Conservation (phyloP, 2,113 vertebrate genomes). For the Saccopteryx leptura region DNA sequence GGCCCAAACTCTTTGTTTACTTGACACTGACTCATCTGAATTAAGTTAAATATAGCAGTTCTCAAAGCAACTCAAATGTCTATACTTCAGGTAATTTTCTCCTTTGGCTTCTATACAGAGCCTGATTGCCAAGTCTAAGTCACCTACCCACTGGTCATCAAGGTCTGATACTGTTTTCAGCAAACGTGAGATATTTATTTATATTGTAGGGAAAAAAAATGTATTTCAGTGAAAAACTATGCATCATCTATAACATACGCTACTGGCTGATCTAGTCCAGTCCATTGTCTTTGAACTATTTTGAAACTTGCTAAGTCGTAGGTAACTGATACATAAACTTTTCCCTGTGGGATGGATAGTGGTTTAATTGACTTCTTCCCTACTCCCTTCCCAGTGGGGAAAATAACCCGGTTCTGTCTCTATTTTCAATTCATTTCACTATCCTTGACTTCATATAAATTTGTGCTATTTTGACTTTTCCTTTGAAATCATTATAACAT, state of each 20-base stretch:
- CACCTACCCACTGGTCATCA: neutral
- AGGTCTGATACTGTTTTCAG: neutral
- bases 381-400: no score
- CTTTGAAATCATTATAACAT: neutral
- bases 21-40: neutral
- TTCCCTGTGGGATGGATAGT: neutral
- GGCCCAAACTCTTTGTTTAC: neutral
- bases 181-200: slow-evolving; percentile 35
- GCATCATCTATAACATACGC: neutral
- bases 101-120: neutral
- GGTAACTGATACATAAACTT: neutral
- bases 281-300: neutral
- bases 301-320: neutral
- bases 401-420: neutral
- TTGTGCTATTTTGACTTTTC: neutral
- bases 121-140: neutral
- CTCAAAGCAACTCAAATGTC: slow-evolving; percentile 33
- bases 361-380: neutral
- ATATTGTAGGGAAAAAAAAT: neutral
- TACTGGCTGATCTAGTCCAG: neutral
- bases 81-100: neutral
- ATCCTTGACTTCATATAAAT: neutral
- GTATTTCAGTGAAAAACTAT: slow-evolving; percentile 10
- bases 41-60: neutral
- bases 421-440: neutral